These are phyloP conservation scores for Desoria tigrina DNA, from an alignment of 2,888 invertebrate species.

Conservation along the genomic window DNA sequence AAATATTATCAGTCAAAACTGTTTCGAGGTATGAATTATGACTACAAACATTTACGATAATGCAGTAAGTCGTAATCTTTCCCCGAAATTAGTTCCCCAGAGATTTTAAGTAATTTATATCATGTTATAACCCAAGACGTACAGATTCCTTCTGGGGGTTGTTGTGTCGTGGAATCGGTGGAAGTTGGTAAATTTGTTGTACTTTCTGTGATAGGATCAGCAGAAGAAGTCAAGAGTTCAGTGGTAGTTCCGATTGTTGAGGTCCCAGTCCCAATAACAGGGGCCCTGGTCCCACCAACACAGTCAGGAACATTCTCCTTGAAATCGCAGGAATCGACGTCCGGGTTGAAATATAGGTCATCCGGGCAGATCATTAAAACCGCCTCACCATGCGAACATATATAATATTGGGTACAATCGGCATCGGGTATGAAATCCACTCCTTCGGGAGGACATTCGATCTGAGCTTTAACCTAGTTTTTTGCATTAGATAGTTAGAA, in stretches of 20 bases:
- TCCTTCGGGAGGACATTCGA: conserved; percentile 23
- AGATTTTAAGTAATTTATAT: no score
- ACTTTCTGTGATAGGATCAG: background rate
- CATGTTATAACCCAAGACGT: no score
- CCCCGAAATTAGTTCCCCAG: no score
- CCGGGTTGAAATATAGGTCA: conserved; percentile 23
- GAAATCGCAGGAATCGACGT: conserved; percentile 20
- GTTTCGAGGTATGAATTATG: no score
- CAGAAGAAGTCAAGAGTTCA: background rate
- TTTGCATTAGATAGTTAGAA: no score
- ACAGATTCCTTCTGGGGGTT: no score
- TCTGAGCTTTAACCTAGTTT: no score
- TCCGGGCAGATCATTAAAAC: conserved; percentile 12
- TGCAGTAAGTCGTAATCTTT: no score
- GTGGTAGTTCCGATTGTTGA: background rate
- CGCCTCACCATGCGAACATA: conserved; percentile 18
- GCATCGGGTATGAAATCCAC: conserved; percentile 15
- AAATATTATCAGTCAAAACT: no score
- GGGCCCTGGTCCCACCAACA: conserved; percentile 17
- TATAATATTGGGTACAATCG: conserved; percentile 21
- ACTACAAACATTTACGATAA: no score
- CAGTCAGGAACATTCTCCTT: conserved; percentile 17
- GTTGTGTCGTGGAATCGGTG: no score
- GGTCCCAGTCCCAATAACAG: background rate
- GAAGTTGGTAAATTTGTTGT: no score